Base-by-base conservation (phyloP, 2,113 vertebrate species). In the Apus apus region DNA sequence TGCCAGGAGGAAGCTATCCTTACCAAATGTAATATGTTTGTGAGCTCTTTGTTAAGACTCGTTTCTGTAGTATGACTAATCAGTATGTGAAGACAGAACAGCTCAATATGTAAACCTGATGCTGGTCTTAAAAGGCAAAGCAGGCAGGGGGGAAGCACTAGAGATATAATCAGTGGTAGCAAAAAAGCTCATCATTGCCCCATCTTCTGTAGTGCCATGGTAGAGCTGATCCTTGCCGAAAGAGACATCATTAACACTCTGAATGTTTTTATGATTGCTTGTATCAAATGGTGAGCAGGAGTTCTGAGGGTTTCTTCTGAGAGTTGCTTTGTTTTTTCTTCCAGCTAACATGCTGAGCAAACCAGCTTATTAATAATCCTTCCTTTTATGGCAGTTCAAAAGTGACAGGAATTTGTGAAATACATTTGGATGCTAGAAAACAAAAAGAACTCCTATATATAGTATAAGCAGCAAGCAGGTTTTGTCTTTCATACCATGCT, bases 301-400 rank as follows among this genome's bases (percentile, higher is more conserved):
- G 70, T 90, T 87, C 56, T 84, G 43, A 90, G 11, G 6, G 22
- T 36, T 74, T 82, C 83, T 71, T 78, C 78, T 87, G 50, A 68
- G 48, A 48, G 5, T 0, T 30, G 12, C 19, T 58, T 32, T 38
- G 36, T 13, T 80, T 81, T 89, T 82, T 70, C 61, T 84, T 62
- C 18, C 56, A 73, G 86, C 61, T 87, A 79, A 65, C 61, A n/a
- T 1, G 1, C 83, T 90, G 67, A 71, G n/a, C 8, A 77, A 92
- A 27, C 27, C 56, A 66, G 36, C 74, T 95, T 97, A 78, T 90
- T 91, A 94, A 90, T 72, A 73, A 77, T 84, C 26, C 78, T 72
- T 77, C 46, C 40, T 86, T 94, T 87, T 29, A 40, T 71, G 43
- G 74, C 16, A 68, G 29, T n/a, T 88, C 56, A 62, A 90, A 94